phyloP scores from a whole-genome alignment of 2,113 vertebrate species.

The Gavia stellata region DNA sequence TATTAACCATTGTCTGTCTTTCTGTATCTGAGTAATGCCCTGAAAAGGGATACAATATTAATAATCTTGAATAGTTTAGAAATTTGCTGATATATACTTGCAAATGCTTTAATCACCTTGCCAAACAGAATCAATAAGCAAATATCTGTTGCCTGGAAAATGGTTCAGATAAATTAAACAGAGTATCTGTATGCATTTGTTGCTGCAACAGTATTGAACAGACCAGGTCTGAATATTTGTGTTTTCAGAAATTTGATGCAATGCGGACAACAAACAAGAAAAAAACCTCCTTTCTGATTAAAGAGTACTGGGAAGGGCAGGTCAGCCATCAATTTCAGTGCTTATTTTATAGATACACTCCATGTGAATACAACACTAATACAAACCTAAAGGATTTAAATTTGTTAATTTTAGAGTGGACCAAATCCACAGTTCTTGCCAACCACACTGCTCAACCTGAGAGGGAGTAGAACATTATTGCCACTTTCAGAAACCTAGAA shows the following conservation, averaged over 20 bases:
- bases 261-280: neutral
- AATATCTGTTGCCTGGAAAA: neutral
- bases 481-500: neutral
- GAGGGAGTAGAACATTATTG: neutral
- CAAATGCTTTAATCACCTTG: neutral
- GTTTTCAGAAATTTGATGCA: neutral
- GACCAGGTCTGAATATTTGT: neutral
- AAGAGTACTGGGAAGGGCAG: neutral
- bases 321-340: neutral
- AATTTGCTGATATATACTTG: neutral
- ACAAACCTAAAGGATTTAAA: neutral
- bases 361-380: neutral
- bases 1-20: neutral
- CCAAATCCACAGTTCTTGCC: neutral
- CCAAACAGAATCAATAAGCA: neutral
- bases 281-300: neutral
- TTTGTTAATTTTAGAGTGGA: neutral
- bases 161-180: neutral
- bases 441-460: neutral
- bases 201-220: neutral
- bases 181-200: neutral
- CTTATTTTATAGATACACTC: neutral
- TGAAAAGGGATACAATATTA: neutral
- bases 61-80: neutral
- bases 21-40: neutral